A percentile compares a stretch with the other conserved stretches of the same genome.
Conservation (phyloP, 2,888 invertebrate genomes). For the Drosophila stalkeri region DNA sequence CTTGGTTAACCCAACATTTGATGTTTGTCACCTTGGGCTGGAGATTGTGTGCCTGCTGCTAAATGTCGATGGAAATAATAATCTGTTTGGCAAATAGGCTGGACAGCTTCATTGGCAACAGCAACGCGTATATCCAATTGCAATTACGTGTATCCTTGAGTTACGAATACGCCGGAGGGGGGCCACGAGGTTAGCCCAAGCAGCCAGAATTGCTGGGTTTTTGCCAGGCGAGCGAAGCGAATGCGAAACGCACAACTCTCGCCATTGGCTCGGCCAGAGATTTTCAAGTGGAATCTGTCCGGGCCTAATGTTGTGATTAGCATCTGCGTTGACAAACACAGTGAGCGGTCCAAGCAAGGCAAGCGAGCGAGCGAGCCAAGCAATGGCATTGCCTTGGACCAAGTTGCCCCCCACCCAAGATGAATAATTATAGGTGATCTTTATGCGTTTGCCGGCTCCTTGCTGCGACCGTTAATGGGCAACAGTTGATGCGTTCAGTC, state of each 20-base stretch:
- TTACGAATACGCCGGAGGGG: conserved; percentile 45
- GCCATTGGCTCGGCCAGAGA: neutral
- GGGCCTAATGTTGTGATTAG: conserved; percentile 84
- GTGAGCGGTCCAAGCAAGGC: conserved; percentile 77
- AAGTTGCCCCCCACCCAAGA: conserved; percentile 80
- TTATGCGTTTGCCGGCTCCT: conserved; percentile 82
- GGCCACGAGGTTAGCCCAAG: conserved; percentile 76
- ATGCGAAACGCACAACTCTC: conserved; percentile 27
- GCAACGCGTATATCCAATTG: conserved; percentile 58
- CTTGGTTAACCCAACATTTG: conserved; percentile 70
- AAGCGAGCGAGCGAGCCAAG: conserved; percentile 19
- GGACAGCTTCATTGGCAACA: conserved; percentile 51
- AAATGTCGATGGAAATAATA: conserved; percentile 62
- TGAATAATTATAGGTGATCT: conserved; percentile 85
- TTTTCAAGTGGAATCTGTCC: conserved; percentile 77
- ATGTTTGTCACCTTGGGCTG: conserved; percentile 53
- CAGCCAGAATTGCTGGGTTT: conserved; percentile 64
- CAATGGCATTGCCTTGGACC: conserved; percentile 37
- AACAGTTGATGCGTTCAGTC: neutral
- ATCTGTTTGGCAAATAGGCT: conserved; percentile 54
- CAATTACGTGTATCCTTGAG: conserved; percentile 62
- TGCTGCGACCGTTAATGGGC: conserved; percentile 84
- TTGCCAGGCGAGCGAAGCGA: conserved; percentile 64
- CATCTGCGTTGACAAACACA: conserved; percentile 85
- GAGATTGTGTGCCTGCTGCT: conserved; percentile 51